Evolutionary conservation across 2,888 invertebrate genomes (phyloP).

Genomic region (Crioceris asparagi): DNA sequence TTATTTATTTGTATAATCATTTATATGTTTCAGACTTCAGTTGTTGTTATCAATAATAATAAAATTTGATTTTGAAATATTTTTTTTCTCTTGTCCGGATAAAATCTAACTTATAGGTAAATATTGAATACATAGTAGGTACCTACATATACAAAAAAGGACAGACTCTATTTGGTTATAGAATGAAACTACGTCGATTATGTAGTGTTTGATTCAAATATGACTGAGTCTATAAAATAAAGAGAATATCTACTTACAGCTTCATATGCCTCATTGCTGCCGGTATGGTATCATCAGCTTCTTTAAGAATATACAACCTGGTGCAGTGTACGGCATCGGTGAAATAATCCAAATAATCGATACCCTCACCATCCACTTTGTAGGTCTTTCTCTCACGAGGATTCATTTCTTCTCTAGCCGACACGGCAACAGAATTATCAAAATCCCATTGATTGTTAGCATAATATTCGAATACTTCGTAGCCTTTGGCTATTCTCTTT

Average conservation of each 20-base stretch:
- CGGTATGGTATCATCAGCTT: slow-evolving; percentile 68
- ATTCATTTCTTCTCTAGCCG: slow-evolving; percentile 50
- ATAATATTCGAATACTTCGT: slow-evolving; percentile 85
- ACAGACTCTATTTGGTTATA: too few relatives aligned
- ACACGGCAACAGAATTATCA: slow-evolving; percentile 54
- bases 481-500: slow-evolving; percentile 71
- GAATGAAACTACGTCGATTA: too few relatives aligned
- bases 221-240: not conserved
- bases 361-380: slow-evolving; percentile 56
- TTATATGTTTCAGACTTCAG: too few relatives aligned
- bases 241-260: slow-evolving; percentile 47
- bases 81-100: too few relatives aligned
- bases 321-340: slow-evolving; percentile 73
- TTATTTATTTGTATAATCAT: too few relatives aligned
- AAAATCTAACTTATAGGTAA: too few relatives aligned
- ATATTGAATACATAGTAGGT: too few relatives aligned
- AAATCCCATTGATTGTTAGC: slow-evolving; percentile 89
- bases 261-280: slow-evolving; percentile 69
- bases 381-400: slow-evolving; percentile 53
- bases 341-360: slow-evolving; percentile 73
- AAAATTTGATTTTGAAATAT: too few relatives aligned
- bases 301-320: slow-evolving; percentile 71
- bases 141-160: too few relatives aligned
- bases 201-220: too few relatives aligned
- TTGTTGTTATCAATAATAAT: too few relatives aligned